Base-by-base conservation (phyloP, 2,113 vertebrate genomes). In the Corythoichthys haematopterus region DNA sequence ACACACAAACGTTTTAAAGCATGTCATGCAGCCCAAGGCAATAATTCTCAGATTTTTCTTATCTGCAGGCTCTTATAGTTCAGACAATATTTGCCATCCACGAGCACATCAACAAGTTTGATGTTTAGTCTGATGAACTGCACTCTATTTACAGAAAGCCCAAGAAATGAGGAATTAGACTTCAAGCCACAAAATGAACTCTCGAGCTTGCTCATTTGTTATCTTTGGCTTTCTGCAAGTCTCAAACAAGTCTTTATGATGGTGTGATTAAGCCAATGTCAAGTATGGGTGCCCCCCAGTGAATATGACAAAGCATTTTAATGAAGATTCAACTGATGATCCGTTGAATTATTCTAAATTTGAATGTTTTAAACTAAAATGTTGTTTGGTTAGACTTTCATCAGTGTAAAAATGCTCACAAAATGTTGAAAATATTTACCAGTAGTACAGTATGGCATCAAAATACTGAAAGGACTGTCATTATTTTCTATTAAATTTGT, bases 41-140 rank as follows among this genome's bases (percentile, higher is more conserved):
- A 86, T 83, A 83, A 85, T 81, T 88, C 70, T 80, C 69, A 69
- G 75, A 89, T 86, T 59, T 58, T 58, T 79, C 71, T 77, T 77
- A 63, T 82, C 84, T 77, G 64, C 70, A 75, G 81, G 80, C 75
- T 74, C 46, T 48, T 56, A 69, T 51, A 16, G 36, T 64, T 47
- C 40, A 51, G 2, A 72, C 64, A 71, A 63, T 68, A 74, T 68
- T 45, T 52, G 13, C 7, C 13, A 2, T 12, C 8, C n/a, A 12
- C 74, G 59, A 9, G 35, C 15, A 70, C 51, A 68, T 33, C 20
- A 0, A 60, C 52, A 80, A 56, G 28, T 13, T 56, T 14, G 14
- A 56, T 14, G 13, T 56, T 36, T 36, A 35, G 33, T 13, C 28
- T 14, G 55, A 36, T 36, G 55, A 56, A 56, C 35, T 35, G 14